Conservation (phyloP, 1,140 invertebrate species). For the Megalopta genalis region DNA sequence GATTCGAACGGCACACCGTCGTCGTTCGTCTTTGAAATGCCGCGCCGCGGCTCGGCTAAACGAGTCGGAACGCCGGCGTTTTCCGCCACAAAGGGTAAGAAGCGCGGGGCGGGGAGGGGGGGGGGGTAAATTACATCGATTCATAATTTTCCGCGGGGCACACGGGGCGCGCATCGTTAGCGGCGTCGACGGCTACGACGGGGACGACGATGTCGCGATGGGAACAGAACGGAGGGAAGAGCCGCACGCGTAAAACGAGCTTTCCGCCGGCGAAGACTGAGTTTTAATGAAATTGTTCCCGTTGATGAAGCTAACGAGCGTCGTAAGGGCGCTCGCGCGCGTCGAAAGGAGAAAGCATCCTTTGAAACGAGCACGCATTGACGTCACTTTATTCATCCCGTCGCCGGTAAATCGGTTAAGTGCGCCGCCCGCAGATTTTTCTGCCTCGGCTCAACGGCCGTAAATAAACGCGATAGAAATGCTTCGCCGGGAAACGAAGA, state of each 20-base stretch:
- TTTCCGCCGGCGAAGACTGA: conserved; percentile 30
- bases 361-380: conserved; percentile 31
- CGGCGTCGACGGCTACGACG: too few relatives aligned
- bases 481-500: neutral
- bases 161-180: too few relatives aligned
- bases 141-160: neutral
- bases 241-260: conserved; percentile 37
- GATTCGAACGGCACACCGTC: too few relatives aligned
- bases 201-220: too few relatives aligned
- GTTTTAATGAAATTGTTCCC: conserved; percentile 67
- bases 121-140: neutral
- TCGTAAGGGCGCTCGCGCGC: conserved; percentile 46
- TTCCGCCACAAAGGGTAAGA: too few relatives aligned
- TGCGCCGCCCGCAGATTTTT: conserved; percentile 3
- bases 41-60: too few relatives aligned
- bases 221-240: too few relatives aligned
- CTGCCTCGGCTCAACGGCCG: neutral
- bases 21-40: too few relatives aligned
- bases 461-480: conserved; percentile 22
- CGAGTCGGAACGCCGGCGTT: too few relatives aligned
- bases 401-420: conserved; percentile 29
- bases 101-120: too few relatives aligned
- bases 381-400: conserved; percentile 34
- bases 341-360: conserved; percentile 17
- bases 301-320: conserved; percentile 66